These are phyloP conservation scores for Protonemura montana DNA, from an alignment of 2,888 invertebrate species.

Conservation along the genomic window DNA sequence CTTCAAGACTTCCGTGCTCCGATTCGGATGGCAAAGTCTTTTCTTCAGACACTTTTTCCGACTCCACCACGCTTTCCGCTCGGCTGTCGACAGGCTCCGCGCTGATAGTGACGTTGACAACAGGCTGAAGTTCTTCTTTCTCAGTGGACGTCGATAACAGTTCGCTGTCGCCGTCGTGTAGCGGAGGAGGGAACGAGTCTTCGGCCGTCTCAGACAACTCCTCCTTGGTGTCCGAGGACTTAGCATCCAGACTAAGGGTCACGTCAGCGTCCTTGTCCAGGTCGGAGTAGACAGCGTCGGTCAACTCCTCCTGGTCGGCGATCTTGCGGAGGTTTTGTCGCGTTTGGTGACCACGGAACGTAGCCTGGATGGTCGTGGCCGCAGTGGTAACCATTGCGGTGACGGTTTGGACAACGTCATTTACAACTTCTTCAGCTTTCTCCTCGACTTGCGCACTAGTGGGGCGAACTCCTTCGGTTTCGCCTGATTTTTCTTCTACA, in stretches of 20 bases:
- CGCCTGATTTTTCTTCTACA: background rate
- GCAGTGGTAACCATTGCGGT: constrained; percentile 36
- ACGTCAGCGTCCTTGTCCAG: background rate
- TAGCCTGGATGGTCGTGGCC: constrained; percentile 50
- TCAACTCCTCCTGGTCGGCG: constrained; percentile 13
- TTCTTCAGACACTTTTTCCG: constrained; percentile 9
- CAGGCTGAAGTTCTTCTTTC: constrained; percentile 18
- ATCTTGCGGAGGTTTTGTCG: constrained; percentile 47
- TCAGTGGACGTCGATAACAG: constrained; percentile 19
- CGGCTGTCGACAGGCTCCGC: background rate
- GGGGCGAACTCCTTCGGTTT: background rate
- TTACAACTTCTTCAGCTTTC: constrained; percentile 14
- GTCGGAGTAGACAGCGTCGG: background rate
- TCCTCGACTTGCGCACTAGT: constrained; percentile 1
- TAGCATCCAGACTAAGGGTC: background rate
- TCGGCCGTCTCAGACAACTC: constrained; percentile 8
- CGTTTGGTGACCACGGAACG: constrained; percentile 50
- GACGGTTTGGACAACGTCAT: background rate
- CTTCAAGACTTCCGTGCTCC: background rate
- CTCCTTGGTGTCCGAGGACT: background rate
- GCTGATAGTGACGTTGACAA: constrained; percentile 9
- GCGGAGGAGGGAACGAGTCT: background rate
- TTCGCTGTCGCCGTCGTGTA: constrained; percentile 19
- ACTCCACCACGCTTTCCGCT: background rate
- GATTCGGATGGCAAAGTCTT: constrained; percentile 19